Base-by-base conservation (phyloP, 2,888 invertebrate genomes). In the Lasius fuliginosus region DNA sequence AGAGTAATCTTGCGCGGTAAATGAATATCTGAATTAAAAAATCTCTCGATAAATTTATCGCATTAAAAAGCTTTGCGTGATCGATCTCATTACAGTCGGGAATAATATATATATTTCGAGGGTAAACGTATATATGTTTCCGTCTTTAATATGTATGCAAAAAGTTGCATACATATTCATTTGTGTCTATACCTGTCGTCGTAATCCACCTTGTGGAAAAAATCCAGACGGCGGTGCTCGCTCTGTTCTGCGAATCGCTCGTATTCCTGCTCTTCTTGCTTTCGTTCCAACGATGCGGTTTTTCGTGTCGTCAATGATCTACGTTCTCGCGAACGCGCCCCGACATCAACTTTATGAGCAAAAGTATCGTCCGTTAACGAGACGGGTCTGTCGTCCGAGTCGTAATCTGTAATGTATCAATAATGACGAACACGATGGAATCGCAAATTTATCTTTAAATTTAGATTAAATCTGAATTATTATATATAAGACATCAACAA, bases 241-340 rank as follows among this genome's bases (percentile, higher is more conserved):
- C 74, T 67, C 49, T 86, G 90, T 56, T 88, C 87, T 8, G 84
- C 36, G 77, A 90, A 90, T 64, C 90, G 86, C 60, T 88, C 84
- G 74, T 89, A 87, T 74, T 86, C 76, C 33, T 68, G 68, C 18
- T 76, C 71, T 23, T 64, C 68, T 77, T 65, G 88, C 87, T 69
- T 40, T n/a, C 82, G 58, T 64, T 92, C 91, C 73, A 89, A 58
- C 30, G 86, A 89, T 68, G 73, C 73, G 58, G 87, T 88, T 74
- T 91, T 90, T 69, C 88, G 86, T n/a, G 85, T 87, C 77, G 93
- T 87, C 77, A 93, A 85, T n/a, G 93, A 92, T 83, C 94, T 91
- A 30, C 92, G 91, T 42, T 91, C 85, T 36, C 92, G 89, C 64
- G 74, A 49, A 73, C 82, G 91, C 53, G 90, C 88, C n/a, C 90